Evolutionary conservation across 2,888 invertebrate species (phyloP).

Genomic region (Caenorhabditis drosophilae): DNA sequence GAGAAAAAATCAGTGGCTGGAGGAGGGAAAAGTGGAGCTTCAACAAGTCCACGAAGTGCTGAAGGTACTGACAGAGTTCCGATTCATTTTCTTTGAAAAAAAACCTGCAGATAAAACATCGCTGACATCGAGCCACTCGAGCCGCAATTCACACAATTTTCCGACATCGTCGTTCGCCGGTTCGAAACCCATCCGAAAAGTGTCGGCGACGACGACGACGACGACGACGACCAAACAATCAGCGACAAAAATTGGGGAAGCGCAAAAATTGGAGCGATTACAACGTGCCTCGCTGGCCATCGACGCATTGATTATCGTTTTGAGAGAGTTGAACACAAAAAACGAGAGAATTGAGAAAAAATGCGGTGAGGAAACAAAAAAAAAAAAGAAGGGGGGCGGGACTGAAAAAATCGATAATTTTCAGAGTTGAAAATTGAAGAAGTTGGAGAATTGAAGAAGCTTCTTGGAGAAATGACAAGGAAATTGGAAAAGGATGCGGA

Average conservation of each 20-base stretch:
- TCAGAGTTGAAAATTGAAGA: not conserved
- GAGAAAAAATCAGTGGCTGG: conserved; percentile 3
- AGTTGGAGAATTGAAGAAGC: not conserved
- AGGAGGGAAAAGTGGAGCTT: no score
- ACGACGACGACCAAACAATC: conserved; percentile 12
- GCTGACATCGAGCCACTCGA: no score
- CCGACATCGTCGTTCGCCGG: conserved; percentile 51
- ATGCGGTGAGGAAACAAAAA: no score
- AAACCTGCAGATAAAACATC: no score
- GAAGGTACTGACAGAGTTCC: no score
- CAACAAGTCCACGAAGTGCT: no score
- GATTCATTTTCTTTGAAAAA: no score
- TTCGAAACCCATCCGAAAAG: not conserved
- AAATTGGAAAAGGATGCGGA: conserved; percentile 27
- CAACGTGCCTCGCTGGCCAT: conserved; percentile 18
- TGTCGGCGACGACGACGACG: conserved; percentile 8
- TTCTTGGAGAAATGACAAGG: conserved; percentile 1
- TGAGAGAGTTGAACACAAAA: conserved; percentile 11
- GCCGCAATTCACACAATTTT: no score
- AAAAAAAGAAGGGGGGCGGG: no score
- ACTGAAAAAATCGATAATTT: no score
- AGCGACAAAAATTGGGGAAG: not conserved
- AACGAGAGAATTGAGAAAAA: conserved; percentile 17
- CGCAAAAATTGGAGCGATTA: conserved; percentile 33
- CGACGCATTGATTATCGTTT: conserved; percentile 27